Evolutionary conservation across 2,888 invertebrate species (phyloP).

Genomic region (Platypus cylindrus): DNA sequence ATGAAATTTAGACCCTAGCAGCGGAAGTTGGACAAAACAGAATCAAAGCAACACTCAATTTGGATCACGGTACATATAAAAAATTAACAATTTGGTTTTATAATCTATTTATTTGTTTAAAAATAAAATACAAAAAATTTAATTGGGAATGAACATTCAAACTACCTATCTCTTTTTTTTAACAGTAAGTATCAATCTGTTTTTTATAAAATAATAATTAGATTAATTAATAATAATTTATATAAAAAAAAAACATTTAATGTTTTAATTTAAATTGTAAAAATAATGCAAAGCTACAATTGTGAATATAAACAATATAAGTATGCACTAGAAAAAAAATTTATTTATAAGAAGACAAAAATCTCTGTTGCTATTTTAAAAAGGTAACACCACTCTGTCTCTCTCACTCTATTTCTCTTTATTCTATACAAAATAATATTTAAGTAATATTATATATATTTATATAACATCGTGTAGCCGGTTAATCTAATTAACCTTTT

Average conservation of each 20-base stretch:
- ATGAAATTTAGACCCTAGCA: too few species aligned
- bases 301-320: too few species aligned
- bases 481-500: slow-evolving; percentile 6
- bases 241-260: too few species aligned
- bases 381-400: slow-evolving; percentile 14
- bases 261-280: too few species aligned
- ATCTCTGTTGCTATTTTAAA: slow-evolving; percentile 15
- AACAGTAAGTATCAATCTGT: slow-evolving; percentile 13
- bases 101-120: slow-evolving; percentile 16
- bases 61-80: too few species aligned
- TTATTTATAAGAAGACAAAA: too few species aligned
- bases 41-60: too few species aligned
- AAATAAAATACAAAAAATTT: slow-evolving; percentile 17
- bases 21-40: too few species aligned
- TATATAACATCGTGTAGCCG: slow-evolving; percentile 12
- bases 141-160: slow-evolving; percentile 15
- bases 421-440: slow-evolving; percentile 3
- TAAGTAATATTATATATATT: slow-evolving; percentile 4
- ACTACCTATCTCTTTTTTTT: slow-evolving; percentile 11
- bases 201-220: too few species aligned
- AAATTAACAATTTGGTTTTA: slow-evolving; percentile 6
- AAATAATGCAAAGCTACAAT: too few species aligned
- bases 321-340: too few species aligned
- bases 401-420: slow-evolving; percentile 6
- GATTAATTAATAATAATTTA: too few species aligned